Evolutionary conservation across 2,888 invertebrate species (phyloP).

Genomic region (Taphrorychus bicolor): DNA sequence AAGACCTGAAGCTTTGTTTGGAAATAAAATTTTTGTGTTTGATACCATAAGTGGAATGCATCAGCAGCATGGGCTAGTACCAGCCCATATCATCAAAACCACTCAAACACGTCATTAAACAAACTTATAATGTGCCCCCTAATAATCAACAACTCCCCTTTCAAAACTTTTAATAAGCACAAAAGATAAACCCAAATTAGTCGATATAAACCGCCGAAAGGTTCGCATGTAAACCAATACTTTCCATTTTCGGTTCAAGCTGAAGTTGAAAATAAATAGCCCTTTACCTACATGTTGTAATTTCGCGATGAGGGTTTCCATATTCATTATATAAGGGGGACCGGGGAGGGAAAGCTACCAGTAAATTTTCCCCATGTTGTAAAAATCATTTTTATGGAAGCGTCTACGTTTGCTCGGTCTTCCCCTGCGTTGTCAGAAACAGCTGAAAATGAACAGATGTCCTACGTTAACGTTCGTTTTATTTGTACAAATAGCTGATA

Average conservation of each 20-base stretch:
- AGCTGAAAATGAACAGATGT: constrained; percentile 19
- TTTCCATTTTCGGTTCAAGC: neutral
- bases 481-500: constrained; percentile 20
- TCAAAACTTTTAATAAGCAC: neutral
- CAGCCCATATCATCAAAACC: too few species aligned
- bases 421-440: neutral
- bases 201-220: neutral
- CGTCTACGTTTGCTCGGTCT: neutral
- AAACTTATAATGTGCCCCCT: neutral
- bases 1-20: too few species aligned
- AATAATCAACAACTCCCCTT: neutral
- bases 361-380: neutral
- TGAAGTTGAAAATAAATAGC: constrained; percentile 18
- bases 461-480: constrained; percentile 19
- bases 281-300: neutral
- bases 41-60: too few species aligned
- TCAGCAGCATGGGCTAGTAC: too few species aligned
- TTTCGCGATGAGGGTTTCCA: constrained; percentile 1
- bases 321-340: neutral
- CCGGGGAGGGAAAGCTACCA: neutral
- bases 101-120: neutral
- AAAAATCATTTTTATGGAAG: neutral
- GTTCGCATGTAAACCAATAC: neutral
- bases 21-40: too few species aligned
- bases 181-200: constrained; percentile 1